A percentile compares a stretch with the other conserved stretches of the same genome.
phyloP scores from a whole-genome alignment of 2,888 invertebrate species.

The Pegoplata infirma region DNA sequence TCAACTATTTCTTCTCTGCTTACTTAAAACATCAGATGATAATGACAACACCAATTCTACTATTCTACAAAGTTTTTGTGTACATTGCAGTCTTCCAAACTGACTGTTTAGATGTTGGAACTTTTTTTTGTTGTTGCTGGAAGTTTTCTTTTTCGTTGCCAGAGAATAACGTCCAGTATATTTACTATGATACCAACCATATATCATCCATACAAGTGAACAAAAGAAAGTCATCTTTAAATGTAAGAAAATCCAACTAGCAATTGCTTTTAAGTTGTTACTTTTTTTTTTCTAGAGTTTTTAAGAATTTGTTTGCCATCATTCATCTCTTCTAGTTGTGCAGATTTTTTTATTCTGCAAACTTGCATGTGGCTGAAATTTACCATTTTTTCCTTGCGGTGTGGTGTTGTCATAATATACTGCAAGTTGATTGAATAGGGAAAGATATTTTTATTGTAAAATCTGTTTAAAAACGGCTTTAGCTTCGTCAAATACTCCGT shows the following conservation, averaged over 20 bases:
- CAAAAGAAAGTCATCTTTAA: constrained; percentile 56
- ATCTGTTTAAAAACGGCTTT: too few species aligned
- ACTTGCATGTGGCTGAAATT: not conserved
- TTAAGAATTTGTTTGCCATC: constrained; percentile 50
- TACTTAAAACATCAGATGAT: constrained; percentile 48
- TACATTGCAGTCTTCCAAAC: too few species aligned
- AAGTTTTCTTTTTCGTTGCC: not conserved
- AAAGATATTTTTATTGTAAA: too few species aligned
- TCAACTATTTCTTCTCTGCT: not conserved
- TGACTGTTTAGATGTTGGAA: too few species aligned
- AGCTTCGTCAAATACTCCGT: too few species aligned
- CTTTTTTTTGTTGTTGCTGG: not conserved
- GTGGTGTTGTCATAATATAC: not conserved
- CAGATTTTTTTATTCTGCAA: not conserved
- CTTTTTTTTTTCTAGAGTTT: constrained; percentile 3
- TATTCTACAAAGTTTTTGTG: constrained; percentile 23
- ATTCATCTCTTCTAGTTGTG: constrained; percentile 36
- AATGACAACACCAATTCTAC: constrained; percentile 59
- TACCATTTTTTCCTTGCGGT: not conserved
- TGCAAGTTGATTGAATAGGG: not conserved
- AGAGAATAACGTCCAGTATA: constrained; percentile 38
- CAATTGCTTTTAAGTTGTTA: constrained; percentile 52
- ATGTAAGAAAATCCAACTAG: constrained; percentile 42
- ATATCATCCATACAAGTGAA: constrained; percentile 57
- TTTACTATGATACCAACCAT: constrained; percentile 51